Evolutionary conservation across 1,140 invertebrate species (phyloP), one percentile per base, ranked within the genome.

Genomic region (Neodiprion pinetum): DNA sequence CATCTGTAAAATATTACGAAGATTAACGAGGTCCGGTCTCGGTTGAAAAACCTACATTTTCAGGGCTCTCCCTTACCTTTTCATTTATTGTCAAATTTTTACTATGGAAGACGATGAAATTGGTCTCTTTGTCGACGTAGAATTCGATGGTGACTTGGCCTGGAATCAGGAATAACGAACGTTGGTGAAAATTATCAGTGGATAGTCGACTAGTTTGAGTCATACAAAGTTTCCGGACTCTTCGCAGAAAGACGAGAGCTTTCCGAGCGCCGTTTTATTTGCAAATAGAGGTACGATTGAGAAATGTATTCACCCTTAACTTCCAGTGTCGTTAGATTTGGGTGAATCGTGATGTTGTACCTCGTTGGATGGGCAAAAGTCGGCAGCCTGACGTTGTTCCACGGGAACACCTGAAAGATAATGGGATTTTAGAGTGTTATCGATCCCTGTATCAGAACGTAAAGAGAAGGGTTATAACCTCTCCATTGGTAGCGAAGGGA

Each of bases 271-370:
- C 17, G 17, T 21, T 21, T 40, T 2, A 40, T 5, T 40, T 40
- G 28, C 1, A 40, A 40, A 40, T 40, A 40, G 28, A 40, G 28
- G 23, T n/a, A 14, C 21, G 21, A 14, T 14, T 11, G 17, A 11
- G 4, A 61, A 0, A 14, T 47, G 11, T 71, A n/a, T 79, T 88
- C 84, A 96, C 95, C 96, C 91, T 94, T 94, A 66, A 97, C 92
- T 86, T 95, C 94, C 68, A 96, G 91, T 49, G 95, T 96, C 23
- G 96, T 97, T 23, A 99, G 89, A 89, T 99, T 98, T 68, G 97
- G 97, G 90, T 98, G 96, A 74, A 99, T 93, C 82, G 94, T 95
- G 40, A 99, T 92, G 81, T 95, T 94, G 84, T 99, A 99, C 76
- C 94, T 92, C 76, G 93, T 90, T 40, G 97, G 97, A 82, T 93